These are phyloP conservation scores for Ricordea florida DNA, from an alignment of 92 coral and sea anemone species.

Conservation along the genomic window DNA sequence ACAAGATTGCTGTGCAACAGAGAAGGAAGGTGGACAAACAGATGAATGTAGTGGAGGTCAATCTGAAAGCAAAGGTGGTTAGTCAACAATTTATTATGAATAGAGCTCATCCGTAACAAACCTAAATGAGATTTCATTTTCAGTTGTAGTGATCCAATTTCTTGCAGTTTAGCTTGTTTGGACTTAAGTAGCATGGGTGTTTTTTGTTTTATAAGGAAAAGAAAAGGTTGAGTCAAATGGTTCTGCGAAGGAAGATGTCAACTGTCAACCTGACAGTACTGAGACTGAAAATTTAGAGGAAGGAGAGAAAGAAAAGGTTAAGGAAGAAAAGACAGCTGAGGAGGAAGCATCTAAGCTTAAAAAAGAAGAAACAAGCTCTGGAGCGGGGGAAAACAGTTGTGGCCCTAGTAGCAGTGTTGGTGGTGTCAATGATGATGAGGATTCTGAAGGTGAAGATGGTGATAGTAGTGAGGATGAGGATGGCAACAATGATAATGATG, in stretches of 20 bases:
- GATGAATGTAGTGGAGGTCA: background rate
- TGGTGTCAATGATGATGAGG: slow-evolving; percentile 5
- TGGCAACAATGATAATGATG: slow-evolving; percentile 31
- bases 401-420: background rate
- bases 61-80: too few species aligned
- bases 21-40: background rate
- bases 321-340: background rate
- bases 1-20: background rate
- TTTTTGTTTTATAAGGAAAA: too few species aligned
- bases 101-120: too few species aligned
- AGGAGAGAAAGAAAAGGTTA: background rate
- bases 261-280: background rate
- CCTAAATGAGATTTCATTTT: too few species aligned
- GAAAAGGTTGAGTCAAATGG: slow-evolving; percentile 6
- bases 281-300: background rate
- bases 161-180: too few species aligned
- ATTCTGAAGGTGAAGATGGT: slow-evolving; percentile 15
- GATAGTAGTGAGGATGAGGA: slow-evolving; percentile 16
- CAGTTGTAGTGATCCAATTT: too few species aligned
- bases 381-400: background rate
- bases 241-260: background rate
- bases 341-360: background rate
- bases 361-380: slow-evolving; percentile 12
- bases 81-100: too few species aligned
- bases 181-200: too few species aligned